Base-by-base conservation (phyloP, 2,797 vertebrate genomes). In the Ptychobarbus kaznakovi region DNA sequence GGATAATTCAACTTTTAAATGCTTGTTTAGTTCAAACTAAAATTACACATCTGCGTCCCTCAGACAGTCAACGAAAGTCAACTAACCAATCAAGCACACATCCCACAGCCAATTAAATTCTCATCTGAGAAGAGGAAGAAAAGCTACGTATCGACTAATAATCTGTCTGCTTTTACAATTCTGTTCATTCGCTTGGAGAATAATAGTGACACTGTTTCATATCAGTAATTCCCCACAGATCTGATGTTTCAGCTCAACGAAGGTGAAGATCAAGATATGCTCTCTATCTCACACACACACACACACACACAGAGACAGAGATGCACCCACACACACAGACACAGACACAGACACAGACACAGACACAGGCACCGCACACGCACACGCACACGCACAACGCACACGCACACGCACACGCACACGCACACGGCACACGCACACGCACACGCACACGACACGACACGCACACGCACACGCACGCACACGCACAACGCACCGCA, bases 241-340 rank as follows among this genome's bases (percentile, higher is more conserved):
- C 77, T 65, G 28, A 76, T 87, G 81, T 83, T 90, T 90, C 87
- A 89, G 77, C 65, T 9, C 22, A 90, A 78, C 79, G 83, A 81
- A 80, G 69, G 38, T 85, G 69, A 32, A 32, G 32, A 32, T 32
- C 32, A 32, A 32, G 32, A 32, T 32, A 32, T 32, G 32, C 1
- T 32, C 32, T 32, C 32, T 32, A 32, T 32, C 32, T 2, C 32
- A 32, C 32, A 32, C 32, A 32, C 28, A 28, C 28, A 1, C 28
- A 28, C 28, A 28, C 28, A 28, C 28, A 28, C 28, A 1, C 28
- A 28, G n/a, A n/a, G n/a, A n/a, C n/a, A n/a, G n/a, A n/a, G n/a
- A n/a, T n/a, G n/a, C n/a, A n/a, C n/a, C n/a, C n/a, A n/a, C n/a
- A n/a, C n/a, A n/a, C n/a, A n/a, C n/a, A n/a, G n/a, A n/a, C n/a